phyloP scores from a whole-genome alignment of 2,797 vertebrate species.

The Sardinella longiceps region DNA sequence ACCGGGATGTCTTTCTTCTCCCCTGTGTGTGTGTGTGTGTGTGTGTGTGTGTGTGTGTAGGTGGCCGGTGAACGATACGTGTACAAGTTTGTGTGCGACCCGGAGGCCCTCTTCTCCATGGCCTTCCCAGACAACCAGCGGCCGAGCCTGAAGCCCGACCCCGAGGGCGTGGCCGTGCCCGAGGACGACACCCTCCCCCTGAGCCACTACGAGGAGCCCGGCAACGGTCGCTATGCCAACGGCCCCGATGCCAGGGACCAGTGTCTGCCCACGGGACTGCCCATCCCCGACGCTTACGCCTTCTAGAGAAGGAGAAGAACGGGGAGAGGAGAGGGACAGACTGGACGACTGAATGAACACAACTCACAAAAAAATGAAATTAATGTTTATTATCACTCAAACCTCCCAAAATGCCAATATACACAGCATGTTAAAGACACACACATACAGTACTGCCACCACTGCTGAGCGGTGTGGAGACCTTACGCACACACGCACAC shows the following conservation, averaged over 20 bases:
- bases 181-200: slow-evolving; percentile 85
- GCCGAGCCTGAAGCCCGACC: slow-evolving; percentile 86
- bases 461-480: slow-evolving; percentile 5
- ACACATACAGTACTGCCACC: slow-evolving; percentile 26
- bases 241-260: slow-evolving; percentile 79
- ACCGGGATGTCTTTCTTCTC: not conserved
- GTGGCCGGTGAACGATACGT: slow-evolving; percentile 93
- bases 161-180: slow-evolving; percentile 70
- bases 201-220: slow-evolving; percentile 82
- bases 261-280: slow-evolving; percentile 70
- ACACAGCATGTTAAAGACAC: not conserved
- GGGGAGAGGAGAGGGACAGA: not conserved
- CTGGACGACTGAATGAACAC: slow-evolving; percentile 6
- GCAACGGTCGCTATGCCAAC: slow-evolving; percentile 74
- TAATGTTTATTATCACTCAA: slow-evolving; percentile 17
- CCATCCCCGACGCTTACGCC: slow-evolving; percentile 82
- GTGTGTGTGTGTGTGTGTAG: slow-evolving; percentile 61
- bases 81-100: slow-evolving; percentile 95
- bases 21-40: not conserved
- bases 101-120: slow-evolving; percentile 93
- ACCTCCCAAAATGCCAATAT: slow-evolving; percentile 29
- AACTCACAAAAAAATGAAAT: slow-evolving; percentile 8
- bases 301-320: slow-evolving; percentile 73
- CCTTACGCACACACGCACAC: slow-evolving; percentile 9
- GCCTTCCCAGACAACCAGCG: slow-evolving; percentile 92